Conservation (phyloP, 92 coral and sea anemone genomes). For the Zoanthus gigantus region DNA sequence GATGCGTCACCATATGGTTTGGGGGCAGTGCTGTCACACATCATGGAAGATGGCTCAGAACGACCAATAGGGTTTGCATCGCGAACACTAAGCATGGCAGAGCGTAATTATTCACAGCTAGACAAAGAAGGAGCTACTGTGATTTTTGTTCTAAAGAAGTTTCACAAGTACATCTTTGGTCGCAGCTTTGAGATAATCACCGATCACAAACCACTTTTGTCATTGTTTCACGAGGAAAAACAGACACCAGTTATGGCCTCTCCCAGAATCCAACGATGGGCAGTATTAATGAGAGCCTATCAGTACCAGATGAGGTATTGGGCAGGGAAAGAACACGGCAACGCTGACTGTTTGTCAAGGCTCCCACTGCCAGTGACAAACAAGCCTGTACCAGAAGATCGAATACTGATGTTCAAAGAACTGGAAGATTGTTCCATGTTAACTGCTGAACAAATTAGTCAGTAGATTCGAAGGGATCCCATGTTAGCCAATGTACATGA, state of each 20-base stretch:
- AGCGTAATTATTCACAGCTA: slow-evolving; percentile 32
- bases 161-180: slow-evolving; percentile 57
- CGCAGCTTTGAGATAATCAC: slow-evolving; percentile 51
- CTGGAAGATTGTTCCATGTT: neutral
- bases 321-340: slow-evolving; percentile 44
- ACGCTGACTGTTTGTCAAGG: slow-evolving; percentile 25
- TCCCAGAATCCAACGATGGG: slow-evolving; percentile 54
- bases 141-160: slow-evolving; percentile 58
- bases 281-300: slow-evolving; percentile 29
- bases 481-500: slow-evolving; percentile 30
- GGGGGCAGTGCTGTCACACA: slow-evolving; percentile 58
- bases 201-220: slow-evolving; percentile 60
- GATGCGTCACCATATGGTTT: slow-evolving; percentile 46
- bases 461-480: slow-evolving; percentile 21
- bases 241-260: slow-evolving; percentile 45
- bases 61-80: no score
- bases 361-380: slow-evolving; percentile 28
- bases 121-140: slow-evolving; percentile 43
- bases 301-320: slow-evolving; percentile 33
- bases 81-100: slow-evolving; percentile 49
- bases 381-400: slow-evolving; percentile 26
- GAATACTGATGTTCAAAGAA: slow-evolving; percentile 35
- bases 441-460: neutral
- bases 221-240: slow-evolving; percentile 43
- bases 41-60: no score